A percentile compares a stretch with the other conserved stretches of the same genome.
Evolutionary conservation across 2,113 vertebrate genomes (phyloP).

Genomic region (Callospermophilus lateralis): DNA sequence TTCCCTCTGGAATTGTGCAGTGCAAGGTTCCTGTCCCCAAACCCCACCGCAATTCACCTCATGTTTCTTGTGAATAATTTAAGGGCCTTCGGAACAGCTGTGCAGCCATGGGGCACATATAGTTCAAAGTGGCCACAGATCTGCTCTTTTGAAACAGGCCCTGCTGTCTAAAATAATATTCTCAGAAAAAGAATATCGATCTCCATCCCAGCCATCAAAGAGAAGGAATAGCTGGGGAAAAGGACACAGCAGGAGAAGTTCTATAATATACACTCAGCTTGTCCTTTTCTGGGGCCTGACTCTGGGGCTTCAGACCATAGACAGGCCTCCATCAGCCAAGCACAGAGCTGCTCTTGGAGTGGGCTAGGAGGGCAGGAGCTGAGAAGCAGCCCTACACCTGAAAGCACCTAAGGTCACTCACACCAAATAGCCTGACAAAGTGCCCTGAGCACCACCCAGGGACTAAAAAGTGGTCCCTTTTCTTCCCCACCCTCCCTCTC

Average conservation of each 20-base stretch:
- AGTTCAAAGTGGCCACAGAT: background rate
- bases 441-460: background rate
- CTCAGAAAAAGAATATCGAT: background rate
- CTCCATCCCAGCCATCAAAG: background rate
- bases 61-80: conserved; percentile 10
- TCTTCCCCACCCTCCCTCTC: background rate
- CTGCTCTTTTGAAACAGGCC: conserved; percentile 42
- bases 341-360: fast-evolving
- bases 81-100: conserved; percentile 43
- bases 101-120: background rate
- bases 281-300: background rate
- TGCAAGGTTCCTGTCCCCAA: background rate
- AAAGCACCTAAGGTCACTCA: background rate
- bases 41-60: background rate
- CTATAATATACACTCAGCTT: background rate
- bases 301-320: background rate
- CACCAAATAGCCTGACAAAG: background rate
- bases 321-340: background rate
- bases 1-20: too few relatives aligned
- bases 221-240: background rate
- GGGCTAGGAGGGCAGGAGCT: background rate
- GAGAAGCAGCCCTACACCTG: background rate
- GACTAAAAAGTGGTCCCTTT: background rate
- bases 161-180: conserved; percentile 17
- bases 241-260: background rate